Percentiles rank a stretch among this genome's conserved stretches.
Conservation (phyloP, 37 sponge, comb jelly and placozoan genomes). For the Mnemiopsis leidyi region DNA sequence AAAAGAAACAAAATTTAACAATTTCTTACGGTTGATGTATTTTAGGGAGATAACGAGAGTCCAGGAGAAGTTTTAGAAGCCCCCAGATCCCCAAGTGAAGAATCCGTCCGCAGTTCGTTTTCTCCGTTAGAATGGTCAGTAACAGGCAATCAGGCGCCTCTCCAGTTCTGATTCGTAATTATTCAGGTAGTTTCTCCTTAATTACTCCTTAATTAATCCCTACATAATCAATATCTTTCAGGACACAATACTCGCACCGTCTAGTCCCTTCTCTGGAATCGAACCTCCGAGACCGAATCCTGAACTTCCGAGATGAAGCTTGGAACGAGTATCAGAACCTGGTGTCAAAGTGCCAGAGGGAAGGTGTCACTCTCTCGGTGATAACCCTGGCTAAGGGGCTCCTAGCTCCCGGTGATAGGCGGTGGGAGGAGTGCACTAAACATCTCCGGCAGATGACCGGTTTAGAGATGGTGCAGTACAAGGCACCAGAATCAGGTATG, state of each 20-base stretch:
- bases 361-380: neutral
- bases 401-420: constrained; percentile 30
- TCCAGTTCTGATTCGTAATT: too few species aligned
- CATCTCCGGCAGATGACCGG: constrained; percentile 63
- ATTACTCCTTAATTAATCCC: too few species aligned
- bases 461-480: neutral
- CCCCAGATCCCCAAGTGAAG: neutral
- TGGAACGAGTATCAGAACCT: constrained; percentile 58
- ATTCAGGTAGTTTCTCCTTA: too few species aligned
- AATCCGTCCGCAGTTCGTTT: neutral
- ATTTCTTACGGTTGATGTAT: neutral
- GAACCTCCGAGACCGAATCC: constrained; percentile 40
- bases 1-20: too few species aligned
- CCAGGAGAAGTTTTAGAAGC: neutral
- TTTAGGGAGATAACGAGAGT: neutral
- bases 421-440: constrained; percentile 63
- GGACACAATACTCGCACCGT: constrained; percentile 54
- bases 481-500: neutral
- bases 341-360: neutral
- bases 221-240: too few species aligned
- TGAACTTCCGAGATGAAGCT: constrained; percentile 16
- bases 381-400: constrained; percentile 59
- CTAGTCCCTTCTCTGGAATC: constrained; percentile 58
- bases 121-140: constrained; percentile 30
- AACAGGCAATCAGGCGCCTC: too few species aligned